Conservation (phyloP, 2,113 vertebrate species). For the Perognathus longimembris region DNA sequence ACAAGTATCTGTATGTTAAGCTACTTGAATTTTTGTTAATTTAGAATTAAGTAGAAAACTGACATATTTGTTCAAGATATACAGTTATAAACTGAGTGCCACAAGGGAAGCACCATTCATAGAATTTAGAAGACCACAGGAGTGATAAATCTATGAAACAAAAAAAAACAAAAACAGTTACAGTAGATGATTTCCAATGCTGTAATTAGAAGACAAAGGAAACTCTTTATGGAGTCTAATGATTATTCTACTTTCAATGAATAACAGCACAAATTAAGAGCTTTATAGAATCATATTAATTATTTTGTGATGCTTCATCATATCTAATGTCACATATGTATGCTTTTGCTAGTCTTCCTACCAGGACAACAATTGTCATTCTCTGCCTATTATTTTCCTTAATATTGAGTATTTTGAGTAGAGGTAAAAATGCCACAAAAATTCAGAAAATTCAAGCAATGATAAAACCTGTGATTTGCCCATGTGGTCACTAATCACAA, state of each 20-base stretch:
- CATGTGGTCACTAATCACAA: not conserved
- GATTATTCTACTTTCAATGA: not conserved
- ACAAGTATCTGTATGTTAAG: not conserved
- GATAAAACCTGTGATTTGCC: not conserved
- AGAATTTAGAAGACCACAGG: not conserved
- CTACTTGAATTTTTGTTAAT: not conserved
- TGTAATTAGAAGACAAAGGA: not conserved
- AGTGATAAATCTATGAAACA: not conserved
- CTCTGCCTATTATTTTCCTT: not conserved
- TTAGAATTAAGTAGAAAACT: not conserved
- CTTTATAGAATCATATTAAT: not conserved
- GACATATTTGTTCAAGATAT: not conserved
- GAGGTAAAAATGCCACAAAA: not conserved
- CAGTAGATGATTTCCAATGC: not conserved
- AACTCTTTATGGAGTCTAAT: not conserved
- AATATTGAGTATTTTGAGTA: not conserved
- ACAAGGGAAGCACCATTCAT: not conserved
- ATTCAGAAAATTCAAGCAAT: not conserved
- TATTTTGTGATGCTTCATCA: not conserved
- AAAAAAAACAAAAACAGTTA: not conserved
- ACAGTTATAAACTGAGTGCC: not conserved
- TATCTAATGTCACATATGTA: not conserved
- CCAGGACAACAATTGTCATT: not conserved
- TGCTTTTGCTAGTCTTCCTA: constrained; percentile 6
- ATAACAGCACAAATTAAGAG: not conserved